Percentiles rank a stretch among this genome's conserved stretches.
phyloP scores from a whole-genome alignment of 2,113 vertebrate genomes.

The Eurystomus gularis region DNA sequence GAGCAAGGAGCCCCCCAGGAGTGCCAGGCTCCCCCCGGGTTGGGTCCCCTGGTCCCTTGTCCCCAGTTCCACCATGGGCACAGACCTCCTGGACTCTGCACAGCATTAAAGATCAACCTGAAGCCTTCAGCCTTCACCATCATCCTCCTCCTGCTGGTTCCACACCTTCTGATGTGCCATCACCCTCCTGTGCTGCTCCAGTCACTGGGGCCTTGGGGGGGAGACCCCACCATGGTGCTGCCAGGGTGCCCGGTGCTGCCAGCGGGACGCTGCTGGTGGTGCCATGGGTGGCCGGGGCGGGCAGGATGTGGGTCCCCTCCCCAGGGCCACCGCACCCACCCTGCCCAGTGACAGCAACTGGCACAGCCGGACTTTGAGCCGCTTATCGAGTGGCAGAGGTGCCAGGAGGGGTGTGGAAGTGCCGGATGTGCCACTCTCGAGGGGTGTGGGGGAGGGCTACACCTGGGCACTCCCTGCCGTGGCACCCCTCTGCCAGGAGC shows the following conservation, averaged over 20 bases:
- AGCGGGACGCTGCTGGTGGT: background rate
- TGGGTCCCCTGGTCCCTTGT: background rate
- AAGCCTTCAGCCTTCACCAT: background rate
- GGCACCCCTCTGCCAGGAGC: background rate
- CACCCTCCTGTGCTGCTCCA: background rate
- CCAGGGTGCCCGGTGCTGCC: background rate
- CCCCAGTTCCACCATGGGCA: background rate
- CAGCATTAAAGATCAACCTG: background rate
- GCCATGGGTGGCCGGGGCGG: accelerated
- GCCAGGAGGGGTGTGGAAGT: background rate
- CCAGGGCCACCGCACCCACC: accelerated
- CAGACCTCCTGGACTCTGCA: background rate
- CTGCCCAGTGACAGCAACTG: background rate
- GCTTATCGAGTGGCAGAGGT: background rate
- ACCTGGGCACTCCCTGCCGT: background rate
- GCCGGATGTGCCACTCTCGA: accelerated
- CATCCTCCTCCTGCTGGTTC: background rate
- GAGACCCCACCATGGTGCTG: background rate
- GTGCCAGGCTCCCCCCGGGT: background rate
- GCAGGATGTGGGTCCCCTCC: background rate
- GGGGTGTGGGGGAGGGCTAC: background rate
- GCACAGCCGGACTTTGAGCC: constrained; percentile 32
- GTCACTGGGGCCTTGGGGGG: accelerated
- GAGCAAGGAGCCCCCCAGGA: background rate
- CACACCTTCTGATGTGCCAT: background rate